phyloP scores from a whole-genome alignment of 2,113 vertebrate species.

The Petrocephalus microphthalmus region DNA sequence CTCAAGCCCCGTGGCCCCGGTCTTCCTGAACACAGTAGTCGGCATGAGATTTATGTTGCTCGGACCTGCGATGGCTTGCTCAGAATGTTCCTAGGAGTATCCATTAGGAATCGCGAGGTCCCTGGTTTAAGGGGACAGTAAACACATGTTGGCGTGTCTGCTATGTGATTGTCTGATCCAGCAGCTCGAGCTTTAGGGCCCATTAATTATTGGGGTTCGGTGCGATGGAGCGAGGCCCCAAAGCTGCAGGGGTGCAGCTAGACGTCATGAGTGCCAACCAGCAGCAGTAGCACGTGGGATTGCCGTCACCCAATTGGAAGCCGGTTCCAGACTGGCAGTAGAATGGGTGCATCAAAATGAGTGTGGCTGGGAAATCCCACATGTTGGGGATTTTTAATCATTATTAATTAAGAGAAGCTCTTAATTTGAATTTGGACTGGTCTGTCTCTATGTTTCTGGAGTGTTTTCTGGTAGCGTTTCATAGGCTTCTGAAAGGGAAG shows the following conservation, averaged over 20 bases:
- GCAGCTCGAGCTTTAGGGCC: conserved; percentile 29
- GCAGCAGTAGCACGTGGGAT: neutral
- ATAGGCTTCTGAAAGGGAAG: neutral
- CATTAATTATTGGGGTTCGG: conserved; percentile 20
- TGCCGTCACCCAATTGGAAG: neutral
- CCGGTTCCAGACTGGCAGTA: neutral
- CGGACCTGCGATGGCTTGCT: neutral
- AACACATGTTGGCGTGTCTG: conserved; percentile 12
- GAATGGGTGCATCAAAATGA: neutral
- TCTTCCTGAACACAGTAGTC: neutral
- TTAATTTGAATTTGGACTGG: neutral
- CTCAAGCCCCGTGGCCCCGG: neutral
- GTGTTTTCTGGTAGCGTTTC: neutral
- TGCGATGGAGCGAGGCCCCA: neutral
- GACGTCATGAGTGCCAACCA: neutral
- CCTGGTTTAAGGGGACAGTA: neutral
- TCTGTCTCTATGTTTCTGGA: neutral
- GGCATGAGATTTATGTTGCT: neutral
- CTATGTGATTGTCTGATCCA: conserved; percentile 38
- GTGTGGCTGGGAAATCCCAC: neutral
- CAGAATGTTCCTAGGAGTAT: neutral
- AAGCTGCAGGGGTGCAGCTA: neutral
- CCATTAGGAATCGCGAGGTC: neutral
- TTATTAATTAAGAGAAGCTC: neutral
- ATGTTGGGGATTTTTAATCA: neutral